Conservation (phyloP, 2,888 invertebrate genomes). For the Lochmaea capreae region DNA sequence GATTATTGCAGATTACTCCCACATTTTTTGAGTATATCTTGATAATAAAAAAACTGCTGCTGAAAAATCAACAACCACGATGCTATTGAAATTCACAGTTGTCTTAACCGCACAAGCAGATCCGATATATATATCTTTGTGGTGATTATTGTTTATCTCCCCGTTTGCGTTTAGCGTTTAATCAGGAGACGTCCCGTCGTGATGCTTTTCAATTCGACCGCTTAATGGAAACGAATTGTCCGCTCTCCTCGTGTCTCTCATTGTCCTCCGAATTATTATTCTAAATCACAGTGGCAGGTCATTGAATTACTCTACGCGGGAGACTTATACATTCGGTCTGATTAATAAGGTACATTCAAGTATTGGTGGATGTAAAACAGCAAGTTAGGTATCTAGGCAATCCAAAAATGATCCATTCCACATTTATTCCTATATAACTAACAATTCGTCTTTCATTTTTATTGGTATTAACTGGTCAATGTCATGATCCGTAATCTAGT, state of each 20-base stretch:
- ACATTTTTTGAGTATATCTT: background rate
- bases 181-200: conserved; percentile 56
- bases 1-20: too few species aligned
- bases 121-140: conserved; percentile 14
- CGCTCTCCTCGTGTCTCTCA: conserved; percentile 54
- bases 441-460: too few species aligned
- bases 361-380: background rate
- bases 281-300: conserved; percentile 43
- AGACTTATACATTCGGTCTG: background rate
- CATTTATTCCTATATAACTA: too few species aligned
- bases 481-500: too few species aligned
- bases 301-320: background rate
- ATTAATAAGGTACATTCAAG: background rate
- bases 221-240: conserved; percentile 59
- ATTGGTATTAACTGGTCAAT: too few species aligned
- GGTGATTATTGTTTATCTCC: conserved; percentile 52
- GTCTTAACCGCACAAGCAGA: conserved; percentile 8
- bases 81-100: conserved; percentile 10
- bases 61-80: background rate
- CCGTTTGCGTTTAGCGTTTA: conserved; percentile 55
- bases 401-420: background rate
- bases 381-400: background rate
- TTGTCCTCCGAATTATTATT: conserved; percentile 53
- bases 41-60: background rate
- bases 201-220: conserved; percentile 55